Evolutionary conservation across 2,113 vertebrate species (phyloP).

Genomic region (Barbus barbus): DNA sequence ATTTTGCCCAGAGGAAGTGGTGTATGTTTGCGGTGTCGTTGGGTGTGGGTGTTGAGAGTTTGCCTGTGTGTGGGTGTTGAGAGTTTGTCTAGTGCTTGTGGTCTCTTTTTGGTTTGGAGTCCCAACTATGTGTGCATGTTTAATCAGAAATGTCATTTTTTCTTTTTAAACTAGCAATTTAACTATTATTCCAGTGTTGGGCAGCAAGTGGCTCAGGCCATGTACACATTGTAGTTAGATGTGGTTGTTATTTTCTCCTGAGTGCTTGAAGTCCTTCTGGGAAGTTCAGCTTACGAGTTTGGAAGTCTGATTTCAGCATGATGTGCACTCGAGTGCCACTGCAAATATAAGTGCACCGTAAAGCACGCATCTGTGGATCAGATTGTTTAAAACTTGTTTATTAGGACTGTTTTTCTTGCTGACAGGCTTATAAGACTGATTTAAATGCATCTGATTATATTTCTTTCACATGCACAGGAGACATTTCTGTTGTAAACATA

Average conservation of each 20-base stretch:
- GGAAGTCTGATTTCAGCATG: not conserved
- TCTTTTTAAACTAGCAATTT: constrained; percentile 23
- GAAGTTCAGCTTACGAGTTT: not conserved
- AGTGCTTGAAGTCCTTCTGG: not conserved
- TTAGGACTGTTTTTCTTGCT: not conserved
- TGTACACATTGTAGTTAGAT: not conserved
- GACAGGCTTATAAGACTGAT: not conserved
- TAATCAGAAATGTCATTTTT: constrained; percentile 19
- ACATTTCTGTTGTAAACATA: not conserved
- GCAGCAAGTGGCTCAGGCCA: constrained; percentile 17
- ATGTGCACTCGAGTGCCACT: not conserved
- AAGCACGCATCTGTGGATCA: constrained; percentile 7
- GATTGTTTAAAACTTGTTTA: constrained; percentile 12
- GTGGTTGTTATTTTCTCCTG: not conserved
- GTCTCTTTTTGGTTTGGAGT: constrained; percentile 30
- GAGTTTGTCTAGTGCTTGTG: constrained; percentile 43
- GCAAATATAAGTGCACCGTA: not conserved
- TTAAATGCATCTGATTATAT: not conserved
- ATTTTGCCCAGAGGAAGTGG: constrained; percentile 54
- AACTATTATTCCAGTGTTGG: constrained; percentile 14
- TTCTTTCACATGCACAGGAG: not conserved
- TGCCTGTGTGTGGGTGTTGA: constrained; percentile 48
- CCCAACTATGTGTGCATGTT: not conserved
- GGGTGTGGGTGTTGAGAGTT: constrained; percentile 46
- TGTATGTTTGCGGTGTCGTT: constrained; percentile 39